Evolutionary conservation across 2,113 vertebrate genomes (phyloP), one percentile per base, ranked within the genome.

Genomic region (Coryphaenoides rupestris): DNA sequence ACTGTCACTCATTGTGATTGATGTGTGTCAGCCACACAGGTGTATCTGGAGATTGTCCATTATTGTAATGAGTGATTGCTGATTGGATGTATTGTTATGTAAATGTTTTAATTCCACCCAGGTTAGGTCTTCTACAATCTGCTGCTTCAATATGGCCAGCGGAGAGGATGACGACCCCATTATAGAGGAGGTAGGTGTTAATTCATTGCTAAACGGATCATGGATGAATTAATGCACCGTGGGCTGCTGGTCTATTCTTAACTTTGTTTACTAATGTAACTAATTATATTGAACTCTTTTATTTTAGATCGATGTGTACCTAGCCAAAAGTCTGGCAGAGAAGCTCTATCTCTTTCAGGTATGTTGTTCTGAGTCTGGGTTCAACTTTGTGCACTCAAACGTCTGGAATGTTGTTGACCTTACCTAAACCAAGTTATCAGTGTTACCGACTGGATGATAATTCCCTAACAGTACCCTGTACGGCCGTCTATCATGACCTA

Each of bases 321-420:
- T 98, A 65, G 95, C 96, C 80, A 98, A 96, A 90, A 97, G 96
- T 81, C 92, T 99, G 0, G 89, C 93, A 55, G 96, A 98, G 64
- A 99, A 98, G 79, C 92, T 99, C 1, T 99, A 98, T 85, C 88
- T 99, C 55, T 95, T 99, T 73, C 97, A 99, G 95, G 97, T 98
- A 91, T 78, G 33, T 9, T 40, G 33, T 40, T 40, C 33, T n/a
- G n/a, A n/a, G n/a, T n/a, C n/a, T 40, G 9, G 33, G 13, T 40
- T 40, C 13, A 40, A 40, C 33, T 40, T 40, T 40, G 33, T 40
- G n/a, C n/a, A n/a, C n/a, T n/a, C n/a, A n/a, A n/a, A n/a, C n/a
- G n/a, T n/a, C n/a, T n/a, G n/a, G n/a, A n/a, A n/a, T n/a, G n/a
- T n/a, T n/a, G n/a, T n/a, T n/a, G n/a, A n/a, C n/a, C n/a, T n/a